Evolutionary conservation across 1,140 invertebrate genomes (phyloP).

Genomic region (Dryas iulia): DNA sequence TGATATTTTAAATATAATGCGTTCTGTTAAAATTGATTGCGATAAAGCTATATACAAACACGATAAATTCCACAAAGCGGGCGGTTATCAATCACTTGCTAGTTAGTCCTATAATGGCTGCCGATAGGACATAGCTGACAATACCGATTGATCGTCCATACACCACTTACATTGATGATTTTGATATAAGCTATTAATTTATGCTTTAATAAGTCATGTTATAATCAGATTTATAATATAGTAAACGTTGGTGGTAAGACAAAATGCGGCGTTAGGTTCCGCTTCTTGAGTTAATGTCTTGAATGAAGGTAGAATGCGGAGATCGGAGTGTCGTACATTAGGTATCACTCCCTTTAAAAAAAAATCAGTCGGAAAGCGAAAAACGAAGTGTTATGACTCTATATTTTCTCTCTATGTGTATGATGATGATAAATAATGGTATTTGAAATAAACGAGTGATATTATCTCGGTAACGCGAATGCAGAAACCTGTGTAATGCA

Average conservation of each 20-base stretch:
- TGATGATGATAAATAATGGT: too few relatives aligned
- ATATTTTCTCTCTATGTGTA: too few relatives aligned
- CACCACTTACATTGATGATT: constrained; percentile 15
- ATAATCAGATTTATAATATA: too few relatives aligned
- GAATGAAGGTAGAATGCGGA: too few relatives aligned
- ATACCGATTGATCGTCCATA: constrained; percentile 17
- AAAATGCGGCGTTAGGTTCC: too few relatives aligned
- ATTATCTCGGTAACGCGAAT: background rate
- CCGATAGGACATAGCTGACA: constrained; percentile 26
- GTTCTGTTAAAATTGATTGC: constrained; percentile 15
- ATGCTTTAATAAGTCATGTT: too few relatives aligned
- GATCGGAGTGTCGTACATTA: too few relatives aligned
- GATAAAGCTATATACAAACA: constrained; percentile 22
- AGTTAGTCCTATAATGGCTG: constrained; percentile 19
- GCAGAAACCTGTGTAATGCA: constrained; percentile 16
- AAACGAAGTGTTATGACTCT: too few relatives aligned
- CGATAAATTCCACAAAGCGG: constrained; percentile 29
- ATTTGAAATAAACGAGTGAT: background rate
- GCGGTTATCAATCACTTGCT: constrained; percentile 34
- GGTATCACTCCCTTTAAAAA: too few relatives aligned
- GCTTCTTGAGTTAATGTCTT: too few relatives aligned
- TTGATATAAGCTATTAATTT: background rate
- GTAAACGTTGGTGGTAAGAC: too few relatives aligned
- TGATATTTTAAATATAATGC: constrained; percentile 14
- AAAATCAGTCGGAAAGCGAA: too few relatives aligned